Evolutionary conservation across 2,797 vertebrate species (phyloP), one percentile per base, ranked within the genome.

Genomic region (Synanceia verrucosa): DNA sequence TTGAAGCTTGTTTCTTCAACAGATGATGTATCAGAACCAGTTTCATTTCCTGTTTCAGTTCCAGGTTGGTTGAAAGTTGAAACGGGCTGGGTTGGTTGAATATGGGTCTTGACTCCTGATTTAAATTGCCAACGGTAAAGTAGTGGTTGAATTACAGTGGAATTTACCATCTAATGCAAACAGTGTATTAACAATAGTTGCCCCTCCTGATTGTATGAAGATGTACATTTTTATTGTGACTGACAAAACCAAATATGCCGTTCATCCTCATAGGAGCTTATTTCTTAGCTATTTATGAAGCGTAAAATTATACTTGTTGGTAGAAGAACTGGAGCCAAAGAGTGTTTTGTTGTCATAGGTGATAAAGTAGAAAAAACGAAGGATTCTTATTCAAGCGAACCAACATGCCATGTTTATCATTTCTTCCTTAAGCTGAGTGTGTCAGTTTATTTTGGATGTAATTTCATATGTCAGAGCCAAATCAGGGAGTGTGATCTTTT

Each of bases 21-120:
- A 10, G 83, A 91, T 1, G 53, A 89, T 36, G 10, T 70, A 26
- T 69, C 88, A 0, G 84, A 78, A 23, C 44, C 63, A 1, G 87
- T 72, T 28, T 70, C 92, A 61, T 91, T 92, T 81, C 90, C 93
- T 67, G 89, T 68, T 79, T 76, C 87, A 71, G 46, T 66, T 86
- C 69, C 94, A 91, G 96, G 97, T 98, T 90, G 92, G 92, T 89
- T 73, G 71, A 80, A 59, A 66, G 26, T 69, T 73, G 24, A 70
- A 78, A 47, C 39, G 0, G 12, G 14, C 44, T 4, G 21, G 3
- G 6, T 18, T 58, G 24, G 29, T 33, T 16, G 4, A 71, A 44
- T 71, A 6, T 47, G 31, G n/a, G 4, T 28, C 2, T 0, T 31
- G 18, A 19, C 53, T 71, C 6, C 9, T 36, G 44, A 33, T 77